A percentile compares a stretch with the other conserved stretches of the same genome.
These are phyloP conservation scores for Parapsyche elsis DNA, from an alignment of 1,140 invertebrate species.

Conservation along the genomic window DNA sequence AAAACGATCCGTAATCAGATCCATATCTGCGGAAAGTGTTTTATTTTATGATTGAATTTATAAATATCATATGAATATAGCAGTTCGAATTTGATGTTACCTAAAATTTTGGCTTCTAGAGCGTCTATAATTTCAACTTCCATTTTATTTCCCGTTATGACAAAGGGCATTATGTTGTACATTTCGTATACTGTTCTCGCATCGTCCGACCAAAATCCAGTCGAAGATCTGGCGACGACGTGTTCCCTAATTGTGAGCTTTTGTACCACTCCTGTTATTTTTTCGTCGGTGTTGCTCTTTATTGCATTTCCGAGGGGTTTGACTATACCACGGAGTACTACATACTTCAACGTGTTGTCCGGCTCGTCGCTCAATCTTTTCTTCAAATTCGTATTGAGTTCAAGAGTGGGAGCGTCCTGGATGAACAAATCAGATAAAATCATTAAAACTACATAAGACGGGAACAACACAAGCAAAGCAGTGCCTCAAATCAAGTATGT, in stretches of 20 bases:
- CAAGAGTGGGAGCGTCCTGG: constrained; percentile 75
- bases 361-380: constrained; percentile 70
- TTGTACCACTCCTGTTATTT: constrained; percentile 79
- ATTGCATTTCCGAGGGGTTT: constrained; percentile 79
- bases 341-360: constrained; percentile 75
- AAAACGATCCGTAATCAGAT: constrained; percentile 81
- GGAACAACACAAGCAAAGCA: no score
- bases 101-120: constrained; percentile 76
- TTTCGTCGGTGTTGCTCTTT: constrained; percentile 74
- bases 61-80: no score
- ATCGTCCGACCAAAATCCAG: constrained; percentile 84
- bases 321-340: constrained; percentile 77
- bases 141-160: constrained; percentile 70
- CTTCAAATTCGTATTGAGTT: constrained; percentile 72
- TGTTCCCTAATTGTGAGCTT: constrained; percentile 79
- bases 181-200: constrained; percentile 78
- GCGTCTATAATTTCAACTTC: constrained; percentile 79
- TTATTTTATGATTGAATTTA: no score
- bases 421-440: no score
- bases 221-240: constrained; percentile 77
- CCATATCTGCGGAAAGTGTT: constrained; percentile 69
- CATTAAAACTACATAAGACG: no score
- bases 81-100: constrained; percentile 60
- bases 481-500: no score
- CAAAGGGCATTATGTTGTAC: constrained; percentile 80